Evolutionary conservation across 2,888 invertebrate genomes (phyloP).

Genomic region (Chymomyza amoena): DNA sequence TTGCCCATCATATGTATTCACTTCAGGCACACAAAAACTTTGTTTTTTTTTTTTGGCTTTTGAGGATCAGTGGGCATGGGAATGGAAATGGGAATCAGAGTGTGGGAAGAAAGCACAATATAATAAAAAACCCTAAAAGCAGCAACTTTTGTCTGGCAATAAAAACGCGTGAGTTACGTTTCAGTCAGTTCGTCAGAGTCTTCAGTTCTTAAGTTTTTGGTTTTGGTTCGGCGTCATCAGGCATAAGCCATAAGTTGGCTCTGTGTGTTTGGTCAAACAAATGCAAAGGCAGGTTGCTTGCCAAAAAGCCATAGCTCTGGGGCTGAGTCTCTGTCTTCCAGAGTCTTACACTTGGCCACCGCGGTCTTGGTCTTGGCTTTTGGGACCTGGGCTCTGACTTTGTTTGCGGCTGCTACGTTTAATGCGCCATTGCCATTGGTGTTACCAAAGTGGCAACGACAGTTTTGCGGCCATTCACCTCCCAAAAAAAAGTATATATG

Average conservation of each 20-base stretch:
- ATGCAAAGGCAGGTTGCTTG: slow-evolving; percentile 56
- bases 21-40: slow-evolving; percentile 30
- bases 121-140: slow-evolving; percentile 35
- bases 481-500: slow-evolving; percentile 58
- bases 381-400: slow-evolving; percentile 31
- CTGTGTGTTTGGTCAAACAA: slow-evolving; percentile 56
- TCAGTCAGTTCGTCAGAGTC: slow-evolving; percentile 24
- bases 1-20: slow-evolving; percentile 29
- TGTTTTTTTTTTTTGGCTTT: not conserved
- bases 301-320: slow-evolving; percentile 39
- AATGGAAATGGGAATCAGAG: slow-evolving; percentile 37
- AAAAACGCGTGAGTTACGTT: slow-evolving; percentile 66
- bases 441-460: slow-evolving; percentile 70
- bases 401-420: slow-evolving; percentile 59
- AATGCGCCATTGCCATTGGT: slow-evolving; percentile 61
- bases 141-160: slow-evolving; percentile 59
- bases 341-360: slow-evolving; percentile 15
- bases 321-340: not conserved
- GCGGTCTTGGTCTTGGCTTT: slow-evolving; percentile 42
- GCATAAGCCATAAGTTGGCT: slow-evolving; percentile 34
- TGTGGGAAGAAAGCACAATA: slow-evolving; percentile 50
- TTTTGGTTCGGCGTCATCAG: slow-evolving; percentile 39
- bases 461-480: slow-evolving; percentile 76
- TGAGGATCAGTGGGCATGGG: slow-evolving; percentile 48
- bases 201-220: slow-evolving; percentile 18